Percentiles rank a stretch among this genome's conserved stretches.
Conservation (phyloP, 2,888 invertebrate species). For the Orthonevra nobilis region DNA sequence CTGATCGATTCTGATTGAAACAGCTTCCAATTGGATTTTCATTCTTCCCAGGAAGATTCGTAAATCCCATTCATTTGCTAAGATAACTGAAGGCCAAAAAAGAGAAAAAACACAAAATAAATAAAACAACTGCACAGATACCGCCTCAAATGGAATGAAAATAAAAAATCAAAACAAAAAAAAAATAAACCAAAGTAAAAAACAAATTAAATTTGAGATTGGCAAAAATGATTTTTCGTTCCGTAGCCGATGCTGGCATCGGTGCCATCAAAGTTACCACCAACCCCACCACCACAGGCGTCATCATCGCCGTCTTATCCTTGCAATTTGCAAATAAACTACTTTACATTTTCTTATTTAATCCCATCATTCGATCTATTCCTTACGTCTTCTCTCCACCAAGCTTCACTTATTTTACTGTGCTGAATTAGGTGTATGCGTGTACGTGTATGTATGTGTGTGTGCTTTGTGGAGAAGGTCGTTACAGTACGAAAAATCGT, state of each 20-base stretch:
- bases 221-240: conserved; percentile 68
- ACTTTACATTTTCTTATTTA: conserved; percentile 71
- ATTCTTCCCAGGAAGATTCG: conserved; percentile 46
- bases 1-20: conserved; percentile 57
- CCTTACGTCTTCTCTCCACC: conserved; percentile 33
- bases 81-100: conserved; percentile 16
- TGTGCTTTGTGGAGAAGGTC: conserved; percentile 48
- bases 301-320: conserved; percentile 63
- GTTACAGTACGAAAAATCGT: conserved; percentile 64
- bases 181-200: conserved; percentile 62
- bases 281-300: conserved; percentile 36
- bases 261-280: conserved; percentile 6
- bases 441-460: conserved; percentile 3
- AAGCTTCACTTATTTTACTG: background rate
- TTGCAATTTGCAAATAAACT: conserved; percentile 71
- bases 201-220: conserved; percentile 68
- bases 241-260: conserved; percentile 48
- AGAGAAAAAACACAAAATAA: conserved; percentile 32
- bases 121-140: conserved; percentile 46
- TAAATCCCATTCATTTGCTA: conserved; percentile 46
- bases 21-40: conserved; percentile 55
- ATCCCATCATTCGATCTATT: conserved; percentile 70
- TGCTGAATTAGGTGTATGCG: conserved; percentile 34
- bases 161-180: conserved; percentile 28
- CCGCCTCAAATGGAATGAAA: conserved; percentile 5